Conservation (phyloP, 2,888 invertebrate genomes). For the Ischnus inquisitorius region DNA sequence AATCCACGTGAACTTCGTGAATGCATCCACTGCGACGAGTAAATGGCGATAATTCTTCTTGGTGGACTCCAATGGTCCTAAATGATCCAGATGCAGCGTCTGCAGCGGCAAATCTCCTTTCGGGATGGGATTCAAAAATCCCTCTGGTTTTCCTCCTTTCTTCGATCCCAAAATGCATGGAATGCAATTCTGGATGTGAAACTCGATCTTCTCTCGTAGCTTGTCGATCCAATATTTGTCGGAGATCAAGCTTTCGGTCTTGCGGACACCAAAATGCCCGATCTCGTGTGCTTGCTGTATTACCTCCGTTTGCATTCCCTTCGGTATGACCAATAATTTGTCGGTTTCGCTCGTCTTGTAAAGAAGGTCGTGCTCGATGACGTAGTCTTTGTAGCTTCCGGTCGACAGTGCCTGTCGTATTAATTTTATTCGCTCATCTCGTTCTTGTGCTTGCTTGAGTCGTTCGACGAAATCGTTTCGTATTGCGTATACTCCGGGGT, state of each 20-base stretch:
- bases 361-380: too few species aligned
- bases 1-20: too few species aligned
- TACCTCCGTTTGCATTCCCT: slow-evolving; percentile 47
- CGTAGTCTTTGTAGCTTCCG: too few species aligned
- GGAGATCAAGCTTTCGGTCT: slow-evolving; percentile 52
- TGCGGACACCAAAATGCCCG: slow-evolving; percentile 63
- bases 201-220: slow-evolving; percentile 63
- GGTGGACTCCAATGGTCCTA: too few species aligned
- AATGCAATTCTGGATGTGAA: slow-evolving; percentile 70
- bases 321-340: too few species aligned
- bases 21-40: too few species aligned
- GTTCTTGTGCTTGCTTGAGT: too few species aligned
- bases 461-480: slow-evolving; percentile 34
- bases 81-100: too few species aligned
- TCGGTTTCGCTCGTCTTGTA: too few species aligned
- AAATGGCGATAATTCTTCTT: too few species aligned
- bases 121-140: slow-evolving; percentile 71
- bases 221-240: slow-evolving; percentile 67
- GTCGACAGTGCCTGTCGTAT: not conserved
- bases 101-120: too few species aligned
- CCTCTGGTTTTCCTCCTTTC: slow-evolving; percentile 77
- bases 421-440: slow-evolving; percentile 32
- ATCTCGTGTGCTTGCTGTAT: slow-evolving; percentile 62
- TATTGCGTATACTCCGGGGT: too few species aligned
- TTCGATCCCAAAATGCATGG: slow-evolving; percentile 74